Evolutionary conservation across 2,113 vertebrate species (phyloP), one percentile per base, ranked within the genome.

Genomic region (Sebastes fasciatus): DNA sequence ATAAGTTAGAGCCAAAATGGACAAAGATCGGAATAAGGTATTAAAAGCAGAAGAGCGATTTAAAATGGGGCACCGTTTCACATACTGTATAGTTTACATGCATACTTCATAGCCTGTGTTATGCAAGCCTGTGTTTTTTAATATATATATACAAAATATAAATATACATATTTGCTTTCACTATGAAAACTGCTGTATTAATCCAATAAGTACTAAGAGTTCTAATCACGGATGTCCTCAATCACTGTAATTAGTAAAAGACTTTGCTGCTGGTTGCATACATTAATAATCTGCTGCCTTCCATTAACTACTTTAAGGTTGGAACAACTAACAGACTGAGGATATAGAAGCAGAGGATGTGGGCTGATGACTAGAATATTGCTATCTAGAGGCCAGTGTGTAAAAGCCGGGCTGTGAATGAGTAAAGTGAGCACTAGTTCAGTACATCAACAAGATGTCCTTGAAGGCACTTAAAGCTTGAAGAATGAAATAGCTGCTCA

Each of bases 401-500:
- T 64, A 43, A 75, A 67, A 67, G 42, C 14, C 12, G 1, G 19
- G 7, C 49, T 52, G 43, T 34, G 54, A 65, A 52, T 52, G 54
- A 65, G 54, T 54, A 40, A 66, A 80, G 42, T 10, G 52, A 66
- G 67, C 17, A 62, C 12, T 34, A 60, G n/a, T 66, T 71, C 45
- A 46, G 52, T 43, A 34, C 34, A 62, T 72, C 71, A 71, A 57
- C 64, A 57, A 48, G 14, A 12, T 55, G 58, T 63, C 65, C 74
- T 88, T 80, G 67, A 60, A 49, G 52, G 14, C 9, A 48, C 23
- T 64, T 66, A 65, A 62, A 60, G 61, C 40, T 19, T 51, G 13
- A 74, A 61, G 57, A 75, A 66, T 48, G 8, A 73, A 73, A 60
- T 10, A 57, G 14, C 21, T 43, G 34, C 17, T 43, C 43, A 64